Base-by-base conservation (phyloP, 2,888 invertebrate genomes). In the Drosophila histrio region DNA sequence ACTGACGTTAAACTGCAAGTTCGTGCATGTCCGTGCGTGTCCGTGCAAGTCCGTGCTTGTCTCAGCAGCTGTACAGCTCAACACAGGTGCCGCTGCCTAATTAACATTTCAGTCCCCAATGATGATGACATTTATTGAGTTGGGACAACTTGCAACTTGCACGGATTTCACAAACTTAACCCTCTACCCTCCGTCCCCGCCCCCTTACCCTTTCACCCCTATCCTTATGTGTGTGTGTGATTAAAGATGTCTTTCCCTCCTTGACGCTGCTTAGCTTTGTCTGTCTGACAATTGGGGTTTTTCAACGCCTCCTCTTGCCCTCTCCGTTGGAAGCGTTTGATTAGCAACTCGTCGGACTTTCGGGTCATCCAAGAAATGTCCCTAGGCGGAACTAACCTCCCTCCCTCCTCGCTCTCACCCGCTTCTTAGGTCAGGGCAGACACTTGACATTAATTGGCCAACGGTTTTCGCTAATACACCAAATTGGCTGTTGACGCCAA, bases 401-500 rank as follows among this genome's bases (percentile, higher is more conserved):
- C 28, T 36, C n/a, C 22, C 24, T 50, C 22, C 22, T 1, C 21
- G 3, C 24, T 15, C 22, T 7, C 13, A 7, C 1, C n/a, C 22
- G 1, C 41, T 3, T 11, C 17, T 11, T 5, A 7, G n/a, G 7
- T 1, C 28, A 17, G 1, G n/a, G 21, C 26, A 41, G 53, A 41
- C 28, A 68, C 66, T 73, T 87, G 87, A 87, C 88, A 82, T 70
- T 87, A 89, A 87, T 87, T 89, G 87, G 61, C 72, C 79, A 81
- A 88, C 87, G 79, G 78, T 75, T 84, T 79, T 72, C 87, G 89
- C 88, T 88, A 89, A 89, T 87, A 81, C 79, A 71, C 57, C 73
- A 84, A 89, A 81, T 89, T 84, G 89, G 79, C 80, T 79, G 87
- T 88, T 85, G 79, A 81, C 87, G 72, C 81, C 69, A 72, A 84